Percentiles rank a stretch among this genome's conserved stretches.
phyloP scores from a whole-genome alignment of 1,140 invertebrate species.

The Episyrphus balteatus region DNA sequence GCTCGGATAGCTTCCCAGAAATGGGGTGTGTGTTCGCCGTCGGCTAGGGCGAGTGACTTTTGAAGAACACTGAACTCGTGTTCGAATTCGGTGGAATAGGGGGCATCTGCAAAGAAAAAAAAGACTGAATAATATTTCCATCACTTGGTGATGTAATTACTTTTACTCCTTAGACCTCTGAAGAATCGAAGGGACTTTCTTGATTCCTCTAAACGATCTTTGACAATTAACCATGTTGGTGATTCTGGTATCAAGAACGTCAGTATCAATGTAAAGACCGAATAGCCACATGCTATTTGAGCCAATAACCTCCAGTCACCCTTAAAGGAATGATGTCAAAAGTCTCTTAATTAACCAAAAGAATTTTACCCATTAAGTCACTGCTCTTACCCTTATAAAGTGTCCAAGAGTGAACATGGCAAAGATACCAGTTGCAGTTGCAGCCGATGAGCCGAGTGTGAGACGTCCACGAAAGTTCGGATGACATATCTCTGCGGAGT shows the following conservation, averaged over 20 bases:
- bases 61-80: neutral
- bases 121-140: neutral
- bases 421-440: slow-evolving; percentile 43
- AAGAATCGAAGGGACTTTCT: slow-evolving; percentile 37
- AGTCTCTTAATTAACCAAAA: slow-evolving; percentile 34
- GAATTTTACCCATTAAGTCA: slow-evolving; percentile 26
- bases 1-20: slow-evolving; percentile 1
- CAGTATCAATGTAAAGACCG: slow-evolving; percentile 39
- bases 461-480: slow-evolving; percentile 42
- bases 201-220: slow-evolving; percentile 40
- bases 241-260: slow-evolving; percentile 51
- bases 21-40: neutral
- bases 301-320: slow-evolving; percentile 48
- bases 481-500: slow-evolving; percentile 43
- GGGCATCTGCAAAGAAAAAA: neutral
- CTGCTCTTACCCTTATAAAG: slow-evolving; percentile 37
- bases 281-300: slow-evolving; percentile 41
- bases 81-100: slow-evolving; percentile 14
- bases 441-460: slow-evolving; percentile 44
- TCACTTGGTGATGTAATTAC: too few relatives aligned
- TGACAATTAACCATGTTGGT: slow-evolving; percentile 49
- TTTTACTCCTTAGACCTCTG: slow-evolving; percentile 35
- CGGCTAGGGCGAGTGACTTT: neutral
- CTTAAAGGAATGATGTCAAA: slow-evolving; percentile 8
- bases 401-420: slow-evolving; percentile 45